phyloP scores from a whole-genome alignment of 2,888 invertebrate species.

The Watsonalla binaria region DNA sequence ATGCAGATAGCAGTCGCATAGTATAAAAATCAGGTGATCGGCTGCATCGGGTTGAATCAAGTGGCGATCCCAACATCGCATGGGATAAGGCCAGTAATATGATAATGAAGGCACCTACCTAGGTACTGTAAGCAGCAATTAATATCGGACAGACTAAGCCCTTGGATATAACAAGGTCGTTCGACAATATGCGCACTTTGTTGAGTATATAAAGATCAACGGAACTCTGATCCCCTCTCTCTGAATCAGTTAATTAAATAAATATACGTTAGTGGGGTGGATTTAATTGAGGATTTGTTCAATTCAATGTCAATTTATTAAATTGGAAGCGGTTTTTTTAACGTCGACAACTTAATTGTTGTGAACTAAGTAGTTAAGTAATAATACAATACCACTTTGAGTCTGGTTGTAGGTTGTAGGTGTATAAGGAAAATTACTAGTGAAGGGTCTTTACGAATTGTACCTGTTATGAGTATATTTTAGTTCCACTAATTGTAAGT shows the following conservation, averaged over 20 bases:
- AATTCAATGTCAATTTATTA: slow-evolving; percentile 72
- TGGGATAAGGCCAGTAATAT: neutral
- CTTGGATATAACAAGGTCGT: neutral
- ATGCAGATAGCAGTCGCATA: too few species aligned
- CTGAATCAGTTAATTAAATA: slow-evolving; percentile 34
- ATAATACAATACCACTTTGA: too few species aligned
- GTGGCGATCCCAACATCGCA: too few species aligned
- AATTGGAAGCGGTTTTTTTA: slow-evolving; percentile 29
- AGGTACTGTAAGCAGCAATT: neutral
- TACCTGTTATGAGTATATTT: too few species aligned
- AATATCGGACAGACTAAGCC: neutral
- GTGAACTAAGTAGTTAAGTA: neutral
- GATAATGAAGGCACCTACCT: neutral
- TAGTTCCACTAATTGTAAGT: too few species aligned
- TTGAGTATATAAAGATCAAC: neutral
- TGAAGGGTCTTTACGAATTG: too few species aligned
- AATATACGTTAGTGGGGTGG: slow-evolving; percentile 39
- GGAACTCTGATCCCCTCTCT: neutral
- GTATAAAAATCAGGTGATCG: too few species aligned
- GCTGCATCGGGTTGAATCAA: too few species aligned
- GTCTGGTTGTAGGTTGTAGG: too few species aligned
- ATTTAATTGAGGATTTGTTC: slow-evolving; percentile 64
- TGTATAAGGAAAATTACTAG: too few species aligned
- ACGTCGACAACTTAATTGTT: slow-evolving; percentile 2
- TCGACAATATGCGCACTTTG: neutral